Percentiles rank a stretch among this genome's conserved stretches.
phyloP scores from a whole-genome alignment of 2,797 vertebrate genomes.

The Microtus californicus region DNA sequence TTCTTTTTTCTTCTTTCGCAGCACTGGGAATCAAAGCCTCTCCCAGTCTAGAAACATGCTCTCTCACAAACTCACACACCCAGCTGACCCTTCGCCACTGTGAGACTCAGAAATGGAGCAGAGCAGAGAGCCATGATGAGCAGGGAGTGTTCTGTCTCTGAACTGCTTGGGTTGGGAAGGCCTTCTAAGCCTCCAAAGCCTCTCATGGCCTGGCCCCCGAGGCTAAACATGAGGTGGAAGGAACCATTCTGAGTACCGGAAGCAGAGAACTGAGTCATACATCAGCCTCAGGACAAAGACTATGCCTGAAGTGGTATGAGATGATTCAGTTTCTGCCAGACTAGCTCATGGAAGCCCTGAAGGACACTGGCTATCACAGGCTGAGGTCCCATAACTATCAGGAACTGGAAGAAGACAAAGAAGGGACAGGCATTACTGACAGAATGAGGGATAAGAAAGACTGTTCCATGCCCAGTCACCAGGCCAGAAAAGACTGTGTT shows the following conservation, averaged over 20 bases:
- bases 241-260: background rate
- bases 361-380: background rate
- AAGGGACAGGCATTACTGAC: background rate
- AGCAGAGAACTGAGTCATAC: background rate
- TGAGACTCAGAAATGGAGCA: background rate
- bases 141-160: rapidly evolving
- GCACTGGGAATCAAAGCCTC: background rate
- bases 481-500: background rate
- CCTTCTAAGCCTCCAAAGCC: background rate
- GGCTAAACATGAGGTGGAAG: background rate
- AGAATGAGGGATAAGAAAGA: background rate
- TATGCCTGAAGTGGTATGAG: background rate
- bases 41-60: background rate
- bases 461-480: background rate
- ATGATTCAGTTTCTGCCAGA: background rate
- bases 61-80: background rate
- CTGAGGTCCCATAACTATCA: too few relatives aligned
- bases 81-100: background rate
- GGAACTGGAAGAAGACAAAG: background rate
- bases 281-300: background rate
- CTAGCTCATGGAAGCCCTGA: background rate
- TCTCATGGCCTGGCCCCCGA: background rate
- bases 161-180: background rate
- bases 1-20: background rate
- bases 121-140: too few relatives aligned